Percentiles rank a stretch among this genome's conserved stretches.
phyloP scores from a whole-genome alignment of 2,797 vertebrate genomes.

The Chiropotes sagulatus region DNA sequence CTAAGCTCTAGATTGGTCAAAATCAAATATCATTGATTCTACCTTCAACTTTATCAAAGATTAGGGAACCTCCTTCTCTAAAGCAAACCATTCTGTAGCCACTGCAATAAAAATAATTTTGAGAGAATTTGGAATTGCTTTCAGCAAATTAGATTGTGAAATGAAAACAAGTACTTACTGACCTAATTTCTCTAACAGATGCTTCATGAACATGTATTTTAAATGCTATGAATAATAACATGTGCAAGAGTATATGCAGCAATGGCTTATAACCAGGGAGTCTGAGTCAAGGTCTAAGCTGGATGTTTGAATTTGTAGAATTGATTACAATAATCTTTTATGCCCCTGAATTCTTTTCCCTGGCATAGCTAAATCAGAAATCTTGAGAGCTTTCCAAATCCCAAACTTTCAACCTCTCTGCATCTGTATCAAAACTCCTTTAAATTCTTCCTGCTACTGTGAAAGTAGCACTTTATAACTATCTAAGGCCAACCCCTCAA shows the following conservation, averaged over 20 bases:
- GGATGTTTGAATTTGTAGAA: not conserved
- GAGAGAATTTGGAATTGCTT: not conserved
- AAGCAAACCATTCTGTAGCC: conserved; percentile 6
- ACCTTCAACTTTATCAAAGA: conserved; percentile 23
- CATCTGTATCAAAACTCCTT: not conserved
- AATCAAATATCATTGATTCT: conserved; percentile 40
- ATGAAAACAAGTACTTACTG: not conserved
- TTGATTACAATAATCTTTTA: not conserved
- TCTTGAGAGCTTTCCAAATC: not conserved
- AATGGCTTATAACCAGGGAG: not conserved
- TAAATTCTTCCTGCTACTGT: not conserved
- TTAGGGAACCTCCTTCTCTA: not conserved
- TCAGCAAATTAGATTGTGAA: not conserved
- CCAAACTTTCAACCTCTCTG: not conserved
- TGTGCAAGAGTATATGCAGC: not conserved
- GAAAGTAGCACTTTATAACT: not conserved
- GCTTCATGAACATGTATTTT: not conserved
- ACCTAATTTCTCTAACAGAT: conserved; percentile 6
- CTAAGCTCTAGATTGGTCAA: not conserved
- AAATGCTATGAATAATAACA: not conserved
- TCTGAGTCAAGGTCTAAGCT: not conserved
- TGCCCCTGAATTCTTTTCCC: not conserved
- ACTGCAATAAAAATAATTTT: conserved; percentile 6
- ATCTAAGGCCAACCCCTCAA: not conserved
- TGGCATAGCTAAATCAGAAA: not conserved